Base-by-base conservation (phyloP, 53 echinoderm and acorn worm genomes). In the Paelopatides confundens region DNA sequence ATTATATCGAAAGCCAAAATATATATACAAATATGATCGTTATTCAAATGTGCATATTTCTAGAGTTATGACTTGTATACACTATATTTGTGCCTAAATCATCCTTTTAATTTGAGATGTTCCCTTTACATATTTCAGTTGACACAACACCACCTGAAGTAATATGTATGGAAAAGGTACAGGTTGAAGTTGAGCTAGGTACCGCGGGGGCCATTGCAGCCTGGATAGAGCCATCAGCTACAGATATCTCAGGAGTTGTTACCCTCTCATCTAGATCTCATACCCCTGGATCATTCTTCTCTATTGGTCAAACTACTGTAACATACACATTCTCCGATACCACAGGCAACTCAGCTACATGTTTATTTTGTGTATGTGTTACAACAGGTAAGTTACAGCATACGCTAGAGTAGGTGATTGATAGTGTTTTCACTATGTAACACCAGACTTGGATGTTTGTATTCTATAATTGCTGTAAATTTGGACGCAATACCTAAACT, bases 171-270 rank as follows among this genome's bases (percentile, higher is more conserved):
- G 33, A 53, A 33, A 28, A 82, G 64, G 33, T 89, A 49, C 32
- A 71, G 35, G 26, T 68, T 30, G 39, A 46, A 43, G 30, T 39
- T 31, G 90, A 90, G 36, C 85, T 87, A 31, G 91, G 95, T 18
- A 30, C 30, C 49, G 15, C 91, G 0, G 63, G 85, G 39, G 47
- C 62, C 36, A 77, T 36, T 65, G 89, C 64, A 21, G 26, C 37
- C 13, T 95, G 90, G 85, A 10, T 28, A 36, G 95, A 95, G 38
- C 95, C 93, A 5, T 87, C 95, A 18, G 95, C 93, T 4, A 91
- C 85, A 5, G 93, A 93, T 82, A 77, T 87, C 69, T 91, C 93
- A 53, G 95, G 93, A 24, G 39, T 77, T 17, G 76, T 43, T 2
- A 51, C 81, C 11, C 71, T 86, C 14, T 51, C 31, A 28, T 31